Evolutionary conservation across 2,113 vertebrate species (phyloP), one percentile per base, ranked within the genome.

Genomic region (Cisticola juncidis): DNA sequence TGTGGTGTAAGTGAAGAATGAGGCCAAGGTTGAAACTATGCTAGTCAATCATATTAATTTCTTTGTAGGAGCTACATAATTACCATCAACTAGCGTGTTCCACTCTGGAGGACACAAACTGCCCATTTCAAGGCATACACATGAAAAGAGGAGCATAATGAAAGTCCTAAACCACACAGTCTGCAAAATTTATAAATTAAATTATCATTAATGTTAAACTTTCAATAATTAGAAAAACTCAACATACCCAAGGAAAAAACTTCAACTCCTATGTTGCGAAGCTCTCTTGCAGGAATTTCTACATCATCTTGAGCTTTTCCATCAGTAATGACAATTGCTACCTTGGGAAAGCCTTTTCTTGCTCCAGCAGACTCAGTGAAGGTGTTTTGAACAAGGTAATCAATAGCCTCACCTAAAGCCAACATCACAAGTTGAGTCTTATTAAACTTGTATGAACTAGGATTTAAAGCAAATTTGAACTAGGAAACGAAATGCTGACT

Each of bases 281-380:
- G 99, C 87, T 98, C 98, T 95, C 93, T 98, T 93, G 99, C 98
- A 76, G 98, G 98, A 64, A 96, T 97, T 96, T 99, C 98, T 22
- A 99, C 98, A 31, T 98, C 97, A 47, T 99, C 99, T 94, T 99
- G 98, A 36, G 99, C 99, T 93, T 98, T 98, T 89, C 99, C 98
- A 64, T 99, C 99, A 14, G 99, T 99, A 97, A 99, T 98, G 90
- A 99, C 97, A 94, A 99, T 98, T 68, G 98, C 99, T 80, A 99
- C 98, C 97, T 98, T 99, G 91, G 99, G 99, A 90, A 99, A 99
- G 42, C 98, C 98, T 82, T 89, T 98, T 90, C 99, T 98, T 97
- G 99, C 98, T 26, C 99, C 99, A 73, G 98, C 97, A 35, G 97
- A 97, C 74, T 99, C 98, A 8, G 95, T 98, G 96, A 99, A 99